These are phyloP conservation scores for Anabacerthia variegaticeps DNA, from an alignment of 2,797 vertebrate genomes.

Conservation along the genomic window DNA sequence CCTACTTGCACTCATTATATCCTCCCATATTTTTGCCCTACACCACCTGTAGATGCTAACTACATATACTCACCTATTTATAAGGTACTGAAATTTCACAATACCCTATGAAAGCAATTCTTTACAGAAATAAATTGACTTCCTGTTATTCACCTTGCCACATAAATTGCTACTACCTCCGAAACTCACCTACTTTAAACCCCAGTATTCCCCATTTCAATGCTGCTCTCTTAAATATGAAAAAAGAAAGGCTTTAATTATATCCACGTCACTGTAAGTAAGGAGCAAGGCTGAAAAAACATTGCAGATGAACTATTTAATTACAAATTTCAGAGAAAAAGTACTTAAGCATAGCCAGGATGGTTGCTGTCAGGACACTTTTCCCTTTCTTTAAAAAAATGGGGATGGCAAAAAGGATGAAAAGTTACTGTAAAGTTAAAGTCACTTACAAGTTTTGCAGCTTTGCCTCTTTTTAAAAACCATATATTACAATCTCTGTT, in stretches of 20 bases:
- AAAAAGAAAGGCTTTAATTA: not conserved
- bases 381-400: not conserved
- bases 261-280: not conserved
- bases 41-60: not conserved
- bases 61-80: not conserved
- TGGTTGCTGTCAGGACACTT: not conserved
- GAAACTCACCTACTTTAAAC: conserved; percentile 2
- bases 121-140: conserved; percentile 23
- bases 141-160: not conserved
- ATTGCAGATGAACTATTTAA: not conserved
- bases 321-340: not conserved
- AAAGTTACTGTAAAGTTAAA: conserved; percentile 25
- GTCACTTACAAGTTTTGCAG: not conserved
- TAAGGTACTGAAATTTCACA: not conserved
- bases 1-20: not conserved
- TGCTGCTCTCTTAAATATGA: not conserved
- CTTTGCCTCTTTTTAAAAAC: not conserved
- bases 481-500: conserved; percentile 15
- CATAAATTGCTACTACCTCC: not conserved
- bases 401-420: not conserved
- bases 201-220: not conserved
- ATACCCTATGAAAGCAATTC: not conserved
- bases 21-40: not conserved
- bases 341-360: not conserved
- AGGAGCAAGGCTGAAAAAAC: not conserved